phyloP scores from a whole-genome alignment of 2,888 invertebrate species.

The Torymus auratus region DNA sequence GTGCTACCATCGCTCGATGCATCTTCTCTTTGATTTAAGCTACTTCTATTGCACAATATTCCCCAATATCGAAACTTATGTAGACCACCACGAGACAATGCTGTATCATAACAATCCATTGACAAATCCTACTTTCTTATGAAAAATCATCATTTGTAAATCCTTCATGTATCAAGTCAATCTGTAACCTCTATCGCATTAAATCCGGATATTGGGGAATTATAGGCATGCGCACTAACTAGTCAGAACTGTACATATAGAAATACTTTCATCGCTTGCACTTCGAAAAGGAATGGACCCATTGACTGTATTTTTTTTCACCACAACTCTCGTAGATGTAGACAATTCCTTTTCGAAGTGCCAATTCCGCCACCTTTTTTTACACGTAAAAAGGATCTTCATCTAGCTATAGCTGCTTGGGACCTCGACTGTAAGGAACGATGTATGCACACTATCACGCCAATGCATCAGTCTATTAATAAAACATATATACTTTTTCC shows the following conservation, averaged over 20 bases:
- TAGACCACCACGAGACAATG: too few relatives aligned
- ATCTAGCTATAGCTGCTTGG: constrained; percentile 75
- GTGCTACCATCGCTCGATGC: constrained; percentile 50
- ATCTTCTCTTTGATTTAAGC: constrained; percentile 54
- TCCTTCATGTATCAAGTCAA: too few relatives aligned
- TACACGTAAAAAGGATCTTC: constrained; percentile 62
- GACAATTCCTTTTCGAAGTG: constrained; percentile 59
- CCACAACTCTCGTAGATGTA: constrained; percentile 2
- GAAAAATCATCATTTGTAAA: too few relatives aligned
- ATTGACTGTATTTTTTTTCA: not conserved
- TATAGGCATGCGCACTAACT: constrained; percentile 76
- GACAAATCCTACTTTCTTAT: not conserved
- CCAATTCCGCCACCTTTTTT: constrained; percentile 49
- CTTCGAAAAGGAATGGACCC: constrained; percentile 61
- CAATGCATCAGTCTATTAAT: constrained; percentile 57
- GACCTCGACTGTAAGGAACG: constrained; percentile 71
- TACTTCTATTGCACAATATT: constrained; percentile 54
- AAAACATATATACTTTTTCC: not conserved
- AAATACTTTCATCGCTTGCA: constrained; percentile 72
- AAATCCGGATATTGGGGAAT: constrained; percentile 66
- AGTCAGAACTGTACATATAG: constrained; percentile 73
- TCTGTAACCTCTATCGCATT: not conserved
- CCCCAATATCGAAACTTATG: constrained; percentile 45
- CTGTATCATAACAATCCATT: constrained; percentile 10
- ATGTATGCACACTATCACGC: constrained; percentile 61